Percentiles rank a stretch among this genome's conserved stretches.
Evolutionary conservation across 2,888 invertebrate genomes (phyloP).

Genomic region (Rhamphomyia laevipes): DNA sequence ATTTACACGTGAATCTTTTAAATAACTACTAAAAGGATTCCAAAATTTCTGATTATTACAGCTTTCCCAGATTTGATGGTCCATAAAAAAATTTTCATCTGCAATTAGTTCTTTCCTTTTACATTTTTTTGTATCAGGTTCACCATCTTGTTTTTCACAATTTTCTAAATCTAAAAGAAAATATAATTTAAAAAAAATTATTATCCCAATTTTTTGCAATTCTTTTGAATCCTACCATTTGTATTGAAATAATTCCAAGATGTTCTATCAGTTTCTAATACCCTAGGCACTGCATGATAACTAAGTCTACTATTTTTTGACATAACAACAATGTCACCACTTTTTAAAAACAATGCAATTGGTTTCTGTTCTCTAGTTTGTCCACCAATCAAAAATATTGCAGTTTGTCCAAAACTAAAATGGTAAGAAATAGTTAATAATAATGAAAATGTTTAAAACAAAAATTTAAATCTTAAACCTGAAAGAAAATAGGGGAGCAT

Average conservation of each 20-base stretch:
- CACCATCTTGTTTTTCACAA: not conserved
- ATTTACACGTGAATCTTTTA: conserved; percentile 72
- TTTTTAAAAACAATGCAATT: conserved; percentile 60
- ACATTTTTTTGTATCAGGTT: conserved; percentile 5
- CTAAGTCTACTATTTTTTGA: conserved; percentile 68
- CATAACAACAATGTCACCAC: conserved; percentile 91
- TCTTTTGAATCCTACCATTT: not conserved
- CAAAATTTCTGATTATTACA: conserved; percentile 39
- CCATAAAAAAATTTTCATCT: conserved; percentile 9
- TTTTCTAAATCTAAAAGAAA: not conserved
- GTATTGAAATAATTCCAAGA: conserved; percentile 39
- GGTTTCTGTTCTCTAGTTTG: conserved; percentile 52
- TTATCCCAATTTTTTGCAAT: too few species aligned
- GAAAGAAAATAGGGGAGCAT: conserved; percentile 83
- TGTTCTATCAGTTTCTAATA: conserved; percentile 43
- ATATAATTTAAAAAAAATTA: not conserved
- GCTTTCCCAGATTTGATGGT: conserved; percentile 22
- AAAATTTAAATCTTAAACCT: conserved; percentile 42
- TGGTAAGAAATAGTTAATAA: too few species aligned
- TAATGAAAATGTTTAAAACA: conserved; percentile 1
- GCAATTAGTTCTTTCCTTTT: conserved; percentile 9
- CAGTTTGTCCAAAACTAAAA: conserved; percentile 84
- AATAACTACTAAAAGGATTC: conserved; percentile 47
- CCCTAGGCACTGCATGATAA: conserved; percentile 90
- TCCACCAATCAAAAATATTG: conserved; percentile 89